Evolutionary conservation across 2,113 vertebrate genomes (phyloP).

Genomic region (Gnathonemus longibarbis): DNA sequence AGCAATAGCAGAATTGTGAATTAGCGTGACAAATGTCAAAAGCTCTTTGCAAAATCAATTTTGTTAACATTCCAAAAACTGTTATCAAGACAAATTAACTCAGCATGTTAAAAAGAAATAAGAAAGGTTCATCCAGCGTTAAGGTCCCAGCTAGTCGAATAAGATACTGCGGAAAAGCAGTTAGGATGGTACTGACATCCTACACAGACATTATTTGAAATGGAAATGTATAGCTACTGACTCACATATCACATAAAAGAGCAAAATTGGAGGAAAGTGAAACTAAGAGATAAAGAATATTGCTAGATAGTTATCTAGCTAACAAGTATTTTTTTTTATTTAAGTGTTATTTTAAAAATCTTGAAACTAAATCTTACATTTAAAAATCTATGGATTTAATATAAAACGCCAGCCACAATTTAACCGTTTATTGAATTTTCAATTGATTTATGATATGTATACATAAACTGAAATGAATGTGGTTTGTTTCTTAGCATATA

Average conservation of each 20-base stretch:
- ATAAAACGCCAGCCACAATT: not conserved
- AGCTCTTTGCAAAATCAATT: not conserved
- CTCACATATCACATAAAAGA: not conserved
- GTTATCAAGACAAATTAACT: not conserved
- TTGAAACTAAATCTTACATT: not conserved
- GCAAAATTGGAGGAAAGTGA: not conserved
- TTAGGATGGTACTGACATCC: not conserved
- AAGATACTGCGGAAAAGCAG: not conserved
- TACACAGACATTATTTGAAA: not conserved
- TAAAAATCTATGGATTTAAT: not conserved
- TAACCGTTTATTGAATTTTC: not conserved
- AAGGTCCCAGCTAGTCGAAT: not conserved
- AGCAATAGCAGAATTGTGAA: not conserved
- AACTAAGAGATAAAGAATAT: not conserved
- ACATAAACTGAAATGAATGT: not conserved
- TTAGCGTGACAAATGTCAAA: conserved; percentile 2
- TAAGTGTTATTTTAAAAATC: not conserved
- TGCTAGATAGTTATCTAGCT: not conserved
- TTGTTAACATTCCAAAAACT: not conserved
- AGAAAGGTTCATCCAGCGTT: not conserved
- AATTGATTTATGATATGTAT: not conserved
- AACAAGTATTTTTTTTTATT: not conserved
- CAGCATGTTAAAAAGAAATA: not conserved
- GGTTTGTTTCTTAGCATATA: not conserved
- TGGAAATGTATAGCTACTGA: not conserved